phyloP scores from a whole-genome alignment of 2,888 invertebrate genomes.

The Pristionchus japonicus region DNA sequence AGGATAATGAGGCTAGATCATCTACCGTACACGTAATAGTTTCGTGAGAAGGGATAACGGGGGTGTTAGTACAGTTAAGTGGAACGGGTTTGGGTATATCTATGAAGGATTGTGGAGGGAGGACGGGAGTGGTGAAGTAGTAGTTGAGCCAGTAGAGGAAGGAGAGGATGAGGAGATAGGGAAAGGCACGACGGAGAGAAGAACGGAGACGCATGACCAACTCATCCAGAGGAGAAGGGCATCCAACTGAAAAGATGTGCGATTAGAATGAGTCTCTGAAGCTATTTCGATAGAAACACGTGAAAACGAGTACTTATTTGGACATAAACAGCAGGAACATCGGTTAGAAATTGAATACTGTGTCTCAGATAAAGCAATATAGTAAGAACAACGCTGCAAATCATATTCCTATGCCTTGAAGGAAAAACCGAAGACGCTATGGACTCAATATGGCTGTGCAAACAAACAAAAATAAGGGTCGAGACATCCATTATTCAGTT shows the following conservation, averaged over 20 bases:
- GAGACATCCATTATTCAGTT: neutral
- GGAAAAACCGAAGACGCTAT: neutral
- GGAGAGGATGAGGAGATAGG: neutral
- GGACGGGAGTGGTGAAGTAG: neutral
- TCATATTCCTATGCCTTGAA: too few relatives aligned
- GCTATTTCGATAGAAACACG: neutral
- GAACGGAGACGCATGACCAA: neutral
- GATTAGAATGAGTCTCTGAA: neutral
- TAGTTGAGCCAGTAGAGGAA: conserved; percentile 34
- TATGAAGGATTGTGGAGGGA: neutral
- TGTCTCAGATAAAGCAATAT: too few relatives aligned
- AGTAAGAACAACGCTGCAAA: too few relatives aligned
- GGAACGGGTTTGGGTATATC: neutral
- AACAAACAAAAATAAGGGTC: neutral
- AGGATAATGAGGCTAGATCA: conserved; percentile 54
- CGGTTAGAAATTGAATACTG: too few relatives aligned
- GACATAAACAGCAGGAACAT: too few relatives aligned
- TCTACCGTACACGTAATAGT: conserved; percentile 49
- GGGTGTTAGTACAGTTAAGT: neutral
- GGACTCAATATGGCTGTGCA: neutral
- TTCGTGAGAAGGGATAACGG: neutral
- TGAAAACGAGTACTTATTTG: too few relatives aligned
- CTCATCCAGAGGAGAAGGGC: neutral
- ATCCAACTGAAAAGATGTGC: neutral
- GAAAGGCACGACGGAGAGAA: neutral